Percentiles rank a stretch among this genome's conserved stretches.
Evolutionary conservation across 2,797 vertebrate genomes (phyloP).

Genomic region (Sebastes jordani): DNA sequence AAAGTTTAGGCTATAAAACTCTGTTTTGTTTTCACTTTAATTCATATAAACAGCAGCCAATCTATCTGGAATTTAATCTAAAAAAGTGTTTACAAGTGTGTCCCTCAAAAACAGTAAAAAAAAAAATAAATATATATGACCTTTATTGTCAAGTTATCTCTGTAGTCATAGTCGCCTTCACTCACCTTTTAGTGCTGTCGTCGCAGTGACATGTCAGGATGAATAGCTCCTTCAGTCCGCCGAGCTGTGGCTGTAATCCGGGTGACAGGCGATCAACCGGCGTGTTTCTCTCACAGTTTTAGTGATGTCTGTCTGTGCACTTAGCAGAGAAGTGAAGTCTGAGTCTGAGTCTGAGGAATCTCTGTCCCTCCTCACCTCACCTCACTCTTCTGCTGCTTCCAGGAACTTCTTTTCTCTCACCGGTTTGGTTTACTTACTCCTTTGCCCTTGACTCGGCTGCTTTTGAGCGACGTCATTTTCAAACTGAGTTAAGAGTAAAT

Average conservation of each 20-base stretch:
- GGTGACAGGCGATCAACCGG: background rate
- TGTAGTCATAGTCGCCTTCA: background rate
- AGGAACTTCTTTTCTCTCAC: constrained; percentile 51
- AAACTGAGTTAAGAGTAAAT: constrained; percentile 29
- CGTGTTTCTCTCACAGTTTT: constrained; percentile 3
- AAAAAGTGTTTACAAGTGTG: background rate
- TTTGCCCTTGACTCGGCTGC: constrained; percentile 57
- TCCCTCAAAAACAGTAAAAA: background rate
- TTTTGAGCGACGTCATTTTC: constrained; percentile 31
- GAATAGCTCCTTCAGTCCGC: background rate
- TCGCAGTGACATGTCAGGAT: constrained; percentile 1
- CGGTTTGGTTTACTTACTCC: constrained; percentile 16
- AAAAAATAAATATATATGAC: background rate
- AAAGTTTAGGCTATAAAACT: background rate
- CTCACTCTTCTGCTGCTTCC: constrained; percentile 50
- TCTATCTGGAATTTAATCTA: background rate
- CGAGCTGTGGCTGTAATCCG: background rate
- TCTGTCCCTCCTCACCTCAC: constrained; percentile 14
- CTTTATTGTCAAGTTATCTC: background rate
- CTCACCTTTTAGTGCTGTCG: constrained; percentile 48
- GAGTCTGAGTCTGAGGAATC: constrained; percentile 18
- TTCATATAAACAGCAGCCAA: background rate
- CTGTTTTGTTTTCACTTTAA: background rate
- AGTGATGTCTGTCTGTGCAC: constrained; percentile 2
- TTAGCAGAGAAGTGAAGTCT: constrained; percentile 19